phyloP scores from a whole-genome alignment of 2,113 vertebrate genomes.

The Corythornis vintsioides region DNA sequence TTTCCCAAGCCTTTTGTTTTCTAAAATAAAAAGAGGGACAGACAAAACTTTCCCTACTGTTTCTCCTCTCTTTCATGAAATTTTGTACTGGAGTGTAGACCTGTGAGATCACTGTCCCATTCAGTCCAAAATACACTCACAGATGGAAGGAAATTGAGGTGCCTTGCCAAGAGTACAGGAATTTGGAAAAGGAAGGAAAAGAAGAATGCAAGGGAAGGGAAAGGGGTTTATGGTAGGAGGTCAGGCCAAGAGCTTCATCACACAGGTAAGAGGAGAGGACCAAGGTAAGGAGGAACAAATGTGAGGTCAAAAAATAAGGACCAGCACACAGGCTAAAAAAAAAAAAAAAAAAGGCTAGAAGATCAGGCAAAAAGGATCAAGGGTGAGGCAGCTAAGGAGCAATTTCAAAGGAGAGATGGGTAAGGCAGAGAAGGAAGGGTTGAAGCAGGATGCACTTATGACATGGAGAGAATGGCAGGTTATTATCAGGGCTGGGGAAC shows the following conservation, averaged over 20 bases:
- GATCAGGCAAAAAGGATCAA: neutral
- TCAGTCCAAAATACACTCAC: neutral
- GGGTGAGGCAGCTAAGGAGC: neutral
- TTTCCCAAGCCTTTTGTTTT: neutral
- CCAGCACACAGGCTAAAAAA: neutral
- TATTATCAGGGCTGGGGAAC: neutral
- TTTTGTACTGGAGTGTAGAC: neutral
- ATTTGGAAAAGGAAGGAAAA: neutral
- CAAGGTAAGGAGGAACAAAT: neutral
- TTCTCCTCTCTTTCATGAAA: neutral
- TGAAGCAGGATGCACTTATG: neutral
- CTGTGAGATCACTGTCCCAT: neutral
- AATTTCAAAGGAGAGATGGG: neutral
- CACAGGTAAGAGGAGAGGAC: neutral
- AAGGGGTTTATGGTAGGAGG: neutral
- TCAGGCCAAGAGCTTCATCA: neutral
- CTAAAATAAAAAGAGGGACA: neutral
- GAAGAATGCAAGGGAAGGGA: neutral
- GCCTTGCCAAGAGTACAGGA: neutral
- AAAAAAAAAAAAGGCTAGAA: neutral
- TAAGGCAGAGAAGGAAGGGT: neutral
- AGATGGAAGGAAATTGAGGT: neutral
- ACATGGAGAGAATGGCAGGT: neutral
- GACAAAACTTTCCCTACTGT: neutral
- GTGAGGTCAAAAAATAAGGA: neutral